Base-by-base conservation (phyloP, 2,888 invertebrate genomes). In the Steromphala cineraria region DNA sequence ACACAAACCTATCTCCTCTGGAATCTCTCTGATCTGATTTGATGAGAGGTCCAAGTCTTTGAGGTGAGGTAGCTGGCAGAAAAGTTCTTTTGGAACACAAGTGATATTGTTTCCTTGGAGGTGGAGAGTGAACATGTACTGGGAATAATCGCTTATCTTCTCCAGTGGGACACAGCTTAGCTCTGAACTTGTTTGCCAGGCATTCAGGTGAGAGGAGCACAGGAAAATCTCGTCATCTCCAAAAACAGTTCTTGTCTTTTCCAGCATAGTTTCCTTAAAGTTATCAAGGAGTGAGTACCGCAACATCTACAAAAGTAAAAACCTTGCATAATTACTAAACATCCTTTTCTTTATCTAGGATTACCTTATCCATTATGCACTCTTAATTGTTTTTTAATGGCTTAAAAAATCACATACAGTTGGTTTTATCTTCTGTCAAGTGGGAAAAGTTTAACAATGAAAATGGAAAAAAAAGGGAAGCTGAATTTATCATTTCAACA, bases 11-110 rank as follows among this genome's bases (percentile, higher is more conserved):
- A 91, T 86, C n/a, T 82, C 83, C 19, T 84, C 83, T 55, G 91
- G 91, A 53, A 91, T 52, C 5, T 75, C 75, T 28, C 81, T 80
- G n/a, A 91, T 81, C 67, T 83, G 83, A 82, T 90, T 90, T 31
- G 81, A 74, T 17, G 84, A 82, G 17, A 89, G 75, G 53, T 87
- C 87, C 55, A 89, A 82, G 77, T 87, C 87, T 19, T 85, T 81
- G 31, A 90, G 74, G 80, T 86, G 87, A n/a, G 85, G 84, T 67
- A 90, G 86, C 17, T 53, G 53, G 13, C 56, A 78, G 67, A 91
- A 90, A 67, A 89, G 56, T 19, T 86, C 84, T 28, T 87, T 83
- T n/a, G 89, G 89, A 0, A 91, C 80, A 2, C 79, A 75, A 21
- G 78, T 78, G 1, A 91, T 55, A 15, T 86, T 78, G 79, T 90